Base-by-base conservation (phyloP, 1,140 invertebrate genomes). In the Pseudomyrmex flavicornis region DNA sequence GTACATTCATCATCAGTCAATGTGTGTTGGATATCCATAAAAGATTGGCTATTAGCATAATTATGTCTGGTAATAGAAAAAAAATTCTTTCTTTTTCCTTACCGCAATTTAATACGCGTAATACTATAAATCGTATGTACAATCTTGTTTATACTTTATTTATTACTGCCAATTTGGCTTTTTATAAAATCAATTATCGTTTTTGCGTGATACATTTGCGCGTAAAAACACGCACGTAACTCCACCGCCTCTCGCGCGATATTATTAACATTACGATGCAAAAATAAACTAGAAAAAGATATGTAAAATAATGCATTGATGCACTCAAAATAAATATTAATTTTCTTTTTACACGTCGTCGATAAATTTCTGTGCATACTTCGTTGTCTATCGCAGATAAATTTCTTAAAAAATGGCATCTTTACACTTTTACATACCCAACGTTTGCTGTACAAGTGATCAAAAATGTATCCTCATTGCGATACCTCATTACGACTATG, bases 1-100 rank as follows among this genome's bases (percentile, higher is more conserved):
- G 74, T 89, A 92, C 88, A 90, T 86, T 89, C 82, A 62, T 89
- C 83, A 85, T 90, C 91, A 92, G 88, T 91, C 91, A 63, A 74
- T 68, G 83, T 74, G 54, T 91, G 72, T 79, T 5, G 35, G 0
- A 35, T 35, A 35, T 35, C 35, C 59, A 84, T 79, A 85, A 50
- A 62, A 79, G 65, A 86, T 59, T 74, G 84, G 75, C 88, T 91
- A 89, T 80, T 83, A 89, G 74, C 7, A 35, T 73, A 77, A 26
- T 83, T 83, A 69, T 77, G 73, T 88, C 90, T 86, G 75, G 77
- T 90, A 89, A 88, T 91, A 92, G 75, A 90, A 90, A 91, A 22
- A 22, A 88, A 35, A 7, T 35, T 35, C 73, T 61, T 58, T 70
- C 77, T 80, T 87, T 70, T 65, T 85, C 65, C 69, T 66, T 79